Conservation (phyloP, 1,140 invertebrate species). For the Theocolax elegans region DNA sequence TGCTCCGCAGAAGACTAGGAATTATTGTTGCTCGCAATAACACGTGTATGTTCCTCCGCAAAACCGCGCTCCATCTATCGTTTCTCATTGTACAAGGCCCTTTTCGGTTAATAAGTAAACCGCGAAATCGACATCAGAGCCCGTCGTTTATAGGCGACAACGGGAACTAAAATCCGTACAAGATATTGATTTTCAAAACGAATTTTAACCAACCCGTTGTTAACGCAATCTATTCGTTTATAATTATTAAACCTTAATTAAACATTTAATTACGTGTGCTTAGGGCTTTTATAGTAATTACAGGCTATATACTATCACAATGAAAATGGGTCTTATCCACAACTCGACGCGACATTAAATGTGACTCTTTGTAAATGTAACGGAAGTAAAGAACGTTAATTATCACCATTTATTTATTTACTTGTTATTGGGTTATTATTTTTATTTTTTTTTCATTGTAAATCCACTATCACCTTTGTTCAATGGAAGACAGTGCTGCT, state of each 20-base stretch:
- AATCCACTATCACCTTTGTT: conserved; percentile 39
- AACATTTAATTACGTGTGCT: conserved; percentile 49
- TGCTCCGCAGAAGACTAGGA: conserved; percentile 40
- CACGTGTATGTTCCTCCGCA: conserved; percentile 27
- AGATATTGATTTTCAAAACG: background rate
- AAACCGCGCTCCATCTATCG: conserved; percentile 21
- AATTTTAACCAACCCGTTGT: background rate
- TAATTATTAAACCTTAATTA: conserved; percentile 25
- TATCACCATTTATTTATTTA: no score
- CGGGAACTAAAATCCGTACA: conserved; percentile 8
- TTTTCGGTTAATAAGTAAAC: conserved; percentile 22
- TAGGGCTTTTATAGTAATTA: conserved; percentile 55
- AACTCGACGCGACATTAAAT: conserved; percentile 53
- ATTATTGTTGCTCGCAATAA: conserved; percentile 27
- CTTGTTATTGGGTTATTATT: no score
- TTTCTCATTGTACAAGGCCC: conserved; percentile 33
- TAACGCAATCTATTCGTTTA: background rate
- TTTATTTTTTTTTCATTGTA: conserved; percentile 11
- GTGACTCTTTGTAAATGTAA: conserved; percentile 35
- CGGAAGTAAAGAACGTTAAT: background rate
- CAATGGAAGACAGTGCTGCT: conserved; percentile 53
- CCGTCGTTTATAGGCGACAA: conserved; percentile 5
- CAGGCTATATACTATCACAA: conserved; percentile 65
- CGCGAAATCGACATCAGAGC: conserved; percentile 34
- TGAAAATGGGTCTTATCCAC: conserved; percentile 52